phyloP scores from a whole-genome alignment of 2,888 invertebrate species.

The Himalopsyche anomala region DNA sequence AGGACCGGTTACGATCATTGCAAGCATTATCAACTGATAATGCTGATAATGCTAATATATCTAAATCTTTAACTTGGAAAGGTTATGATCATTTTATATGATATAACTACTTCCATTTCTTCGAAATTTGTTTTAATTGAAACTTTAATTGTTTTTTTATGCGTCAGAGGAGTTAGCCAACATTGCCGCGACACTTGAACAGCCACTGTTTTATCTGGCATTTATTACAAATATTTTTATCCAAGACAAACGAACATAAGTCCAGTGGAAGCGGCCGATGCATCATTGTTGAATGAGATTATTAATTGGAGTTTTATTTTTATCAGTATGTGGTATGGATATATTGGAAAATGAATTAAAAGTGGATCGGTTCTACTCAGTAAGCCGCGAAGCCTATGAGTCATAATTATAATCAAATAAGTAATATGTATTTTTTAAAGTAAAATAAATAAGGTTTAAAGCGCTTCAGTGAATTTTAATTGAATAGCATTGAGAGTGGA shows the following conservation, averaged over 20 bases:
- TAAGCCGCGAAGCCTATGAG: not conserved
- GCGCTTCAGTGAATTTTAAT: too few relatives aligned
- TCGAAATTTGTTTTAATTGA: too few relatives aligned
- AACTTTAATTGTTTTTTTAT: not conserved
- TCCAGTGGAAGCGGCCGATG: constrained; percentile 41
- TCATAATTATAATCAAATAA: too few relatives aligned
- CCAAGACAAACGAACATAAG: constrained; percentile 48
- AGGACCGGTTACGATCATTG: too few relatives aligned
- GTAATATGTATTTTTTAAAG: too few relatives aligned
- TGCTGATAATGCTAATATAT: too few relatives aligned
- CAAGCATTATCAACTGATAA: too few relatives aligned
- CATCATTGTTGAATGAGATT: constrained; percentile 56
- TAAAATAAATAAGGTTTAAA: too few relatives aligned
- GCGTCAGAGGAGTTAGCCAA: not conserved
- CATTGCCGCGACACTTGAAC: not conserved
- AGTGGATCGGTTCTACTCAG: not conserved
- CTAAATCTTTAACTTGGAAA: too few relatives aligned
- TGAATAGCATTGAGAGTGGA: too few relatives aligned
- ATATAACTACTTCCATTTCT: too few relatives aligned
- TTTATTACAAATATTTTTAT: constrained; percentile 50
- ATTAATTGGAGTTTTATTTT: constrained; percentile 61
- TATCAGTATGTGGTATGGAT: constrained; percentile 60
- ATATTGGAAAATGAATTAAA: not conserved
- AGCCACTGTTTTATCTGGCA: constrained; percentile 36
- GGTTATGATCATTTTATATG: too few relatives aligned